Evolutionary conservation across 2,797 vertebrate species (phyloP).

Genomic region (Arnoldichthys spilopterus): DNA sequence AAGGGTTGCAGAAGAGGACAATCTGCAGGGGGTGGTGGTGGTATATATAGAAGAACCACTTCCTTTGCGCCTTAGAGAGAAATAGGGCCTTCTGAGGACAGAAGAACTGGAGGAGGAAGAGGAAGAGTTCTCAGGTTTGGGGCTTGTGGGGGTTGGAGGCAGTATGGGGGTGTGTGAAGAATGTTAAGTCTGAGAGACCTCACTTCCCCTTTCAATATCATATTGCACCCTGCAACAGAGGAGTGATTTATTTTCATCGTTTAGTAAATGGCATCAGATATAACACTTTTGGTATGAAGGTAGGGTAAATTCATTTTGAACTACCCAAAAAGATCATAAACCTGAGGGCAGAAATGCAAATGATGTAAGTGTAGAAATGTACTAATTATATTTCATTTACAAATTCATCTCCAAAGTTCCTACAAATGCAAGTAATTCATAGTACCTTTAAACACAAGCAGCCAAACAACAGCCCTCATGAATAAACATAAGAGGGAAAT

Average conservation of each 20-base stretch:
- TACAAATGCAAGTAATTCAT: too few species aligned
- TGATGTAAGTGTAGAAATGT: neutral
- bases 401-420: neutral
- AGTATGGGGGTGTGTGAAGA: constrained; percentile 42
- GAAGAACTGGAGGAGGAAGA: constrained; percentile 11
- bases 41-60: neutral
- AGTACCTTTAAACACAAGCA: neutral
- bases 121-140: constrained; percentile 27
- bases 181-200: constrained; percentile 67
- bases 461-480: neutral
- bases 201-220: constrained; percentile 63
- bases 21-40: constrained; percentile 20
- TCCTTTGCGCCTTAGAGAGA: constrained; percentile 45
- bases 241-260: constrained; percentile 59
- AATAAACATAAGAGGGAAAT: neutral
- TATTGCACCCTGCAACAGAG: constrained; percentile 63
- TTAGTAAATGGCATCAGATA: neutral
- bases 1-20: neutral
- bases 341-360: too few species aligned
- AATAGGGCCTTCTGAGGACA: constrained; percentile 47
- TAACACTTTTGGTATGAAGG: neutral
- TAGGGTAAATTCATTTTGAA: too few species aligned
- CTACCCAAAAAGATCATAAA: neutral
- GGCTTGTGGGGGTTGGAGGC: constrained; percentile 44
- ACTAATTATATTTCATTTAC: neutral